These are phyloP conservation scores for Acrocera orbiculus DNA, from an alignment of 2,888 invertebrate genomes.

Conservation along the genomic window DNA sequence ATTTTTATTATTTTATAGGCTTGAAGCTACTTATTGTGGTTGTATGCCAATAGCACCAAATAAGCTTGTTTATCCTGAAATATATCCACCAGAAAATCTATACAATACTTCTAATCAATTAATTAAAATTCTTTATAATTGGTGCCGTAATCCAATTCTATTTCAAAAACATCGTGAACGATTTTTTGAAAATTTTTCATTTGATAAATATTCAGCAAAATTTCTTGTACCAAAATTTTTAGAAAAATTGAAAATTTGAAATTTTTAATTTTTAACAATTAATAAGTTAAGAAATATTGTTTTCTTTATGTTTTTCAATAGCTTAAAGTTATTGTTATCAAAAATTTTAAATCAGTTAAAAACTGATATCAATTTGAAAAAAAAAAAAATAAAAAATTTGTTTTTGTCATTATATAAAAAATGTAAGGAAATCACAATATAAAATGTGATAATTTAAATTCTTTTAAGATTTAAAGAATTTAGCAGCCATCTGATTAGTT, in stretches of 20 bases:
- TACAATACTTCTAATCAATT: slow-evolving; percentile 41
- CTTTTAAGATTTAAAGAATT: too few species aligned
- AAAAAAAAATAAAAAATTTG: too few species aligned
- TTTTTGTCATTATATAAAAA: too few species aligned
- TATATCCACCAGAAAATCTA: slow-evolving; percentile 43
- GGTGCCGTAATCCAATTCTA: slow-evolving; percentile 33
- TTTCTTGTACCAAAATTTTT: slow-evolving; percentile 29
- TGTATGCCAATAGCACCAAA: slow-evolving; percentile 54
- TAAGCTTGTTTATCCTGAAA: slow-evolving; percentile 51
- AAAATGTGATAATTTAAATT: too few species aligned
- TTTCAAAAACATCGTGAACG: slow-evolving; percentile 26
- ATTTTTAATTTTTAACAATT: not conserved
- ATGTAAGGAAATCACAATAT: too few species aligned
- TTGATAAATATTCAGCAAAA: slow-evolving; percentile 29
- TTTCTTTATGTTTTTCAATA: too few species aligned
- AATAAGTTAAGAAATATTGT: too few species aligned
- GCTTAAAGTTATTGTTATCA: too few species aligned
- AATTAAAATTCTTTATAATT: slow-evolving; percentile 35
- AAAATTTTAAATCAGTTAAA: too few species aligned
- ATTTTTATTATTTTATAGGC: slow-evolving; percentile 28
- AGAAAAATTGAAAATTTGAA: slow-evolving; percentile 23
- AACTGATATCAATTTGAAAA: too few species aligned
- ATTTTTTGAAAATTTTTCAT: slow-evolving; percentile 26
- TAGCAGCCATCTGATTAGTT: too few species aligned
- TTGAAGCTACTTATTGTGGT: slow-evolving; percentile 51